These are phyloP conservation scores for Dyspetes luteomarginatus DNA, from an alignment of 2,888 invertebrate genomes.

Conservation along the genomic window DNA sequence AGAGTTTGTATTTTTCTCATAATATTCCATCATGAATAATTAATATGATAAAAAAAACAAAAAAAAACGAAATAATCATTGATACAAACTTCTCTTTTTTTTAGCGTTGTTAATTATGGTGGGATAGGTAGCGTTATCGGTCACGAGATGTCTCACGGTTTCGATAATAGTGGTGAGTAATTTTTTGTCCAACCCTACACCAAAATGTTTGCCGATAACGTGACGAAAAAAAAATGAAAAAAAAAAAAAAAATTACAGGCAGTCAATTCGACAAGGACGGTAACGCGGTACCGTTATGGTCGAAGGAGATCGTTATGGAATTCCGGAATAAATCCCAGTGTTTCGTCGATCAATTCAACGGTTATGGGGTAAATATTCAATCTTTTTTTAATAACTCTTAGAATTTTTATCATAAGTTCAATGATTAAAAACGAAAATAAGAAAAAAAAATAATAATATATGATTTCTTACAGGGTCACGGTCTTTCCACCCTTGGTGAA, in stretches of 20 bases:
- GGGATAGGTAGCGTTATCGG: slow-evolving; percentile 85
- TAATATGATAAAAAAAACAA: no score
- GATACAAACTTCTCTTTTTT: no score
- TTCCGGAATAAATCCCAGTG: slow-evolving; percentile 87
- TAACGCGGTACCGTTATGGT: slow-evolving; percentile 89
- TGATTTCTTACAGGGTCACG: slow-evolving; percentile 83
- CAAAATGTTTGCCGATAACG: no score
- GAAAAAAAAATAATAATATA: no score
- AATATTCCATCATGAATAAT: no score
- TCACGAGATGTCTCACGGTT: slow-evolving; percentile 85
- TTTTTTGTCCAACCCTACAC: no score
- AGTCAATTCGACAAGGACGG: slow-evolving; percentile 92
- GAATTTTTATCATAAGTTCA: no score
- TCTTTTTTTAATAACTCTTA: no score
- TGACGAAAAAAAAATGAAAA: neutral
- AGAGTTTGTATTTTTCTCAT: slow-evolving; percentile 70
- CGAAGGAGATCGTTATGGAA: slow-evolving; percentile 86
- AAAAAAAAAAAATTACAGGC: slow-evolving; percentile 85
- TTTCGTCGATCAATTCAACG: slow-evolving; percentile 88
- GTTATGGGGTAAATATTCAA: slow-evolving; percentile 74
- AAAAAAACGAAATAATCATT: no score
- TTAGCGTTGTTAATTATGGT: slow-evolving; percentile 82
- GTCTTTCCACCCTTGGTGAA: slow-evolving; percentile 89
- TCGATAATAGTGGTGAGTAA: slow-evolving; percentile 83
- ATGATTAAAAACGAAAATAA: no score